A percentile compares a stretch with the other conserved stretches of the same genome.
Conservation (phyloP, 92 coral and sea anemone species). For the Phenganax subtilis region DNA sequence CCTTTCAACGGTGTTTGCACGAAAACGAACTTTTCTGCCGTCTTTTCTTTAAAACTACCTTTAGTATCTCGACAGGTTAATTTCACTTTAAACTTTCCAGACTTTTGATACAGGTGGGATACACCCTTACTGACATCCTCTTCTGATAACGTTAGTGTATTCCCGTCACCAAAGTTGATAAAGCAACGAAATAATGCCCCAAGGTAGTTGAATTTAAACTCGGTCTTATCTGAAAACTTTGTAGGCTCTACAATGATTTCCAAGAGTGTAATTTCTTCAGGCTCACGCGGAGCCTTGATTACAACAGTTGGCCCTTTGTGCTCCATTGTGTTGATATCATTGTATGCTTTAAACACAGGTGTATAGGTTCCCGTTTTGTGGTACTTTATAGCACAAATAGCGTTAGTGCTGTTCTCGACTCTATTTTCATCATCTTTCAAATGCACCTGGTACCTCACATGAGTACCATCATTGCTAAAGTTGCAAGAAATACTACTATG, state of each 20-base stretch:
- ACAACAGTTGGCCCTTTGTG: background rate
- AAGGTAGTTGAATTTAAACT: constrained; percentile 48
- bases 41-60: constrained; percentile 32
- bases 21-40: constrained; percentile 14
- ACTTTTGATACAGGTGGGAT: constrained; percentile 38
- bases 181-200: constrained; percentile 61
- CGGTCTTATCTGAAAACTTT: constrained; percentile 45
- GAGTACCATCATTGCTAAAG: background rate
- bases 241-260: constrained; percentile 53
- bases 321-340: constrained; percentile 33
- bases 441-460: background rate
- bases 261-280: constrained; percentile 56
- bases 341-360: constrained; percentile 53
- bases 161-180: constrained; percentile 53
- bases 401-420: background rate
- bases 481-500: background rate
- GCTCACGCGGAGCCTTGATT: constrained; percentile 8
- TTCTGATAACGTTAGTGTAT: constrained; percentile 22
- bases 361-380: constrained; percentile 41
- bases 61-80: constrained; percentile 45
- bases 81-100: constrained; percentile 45
- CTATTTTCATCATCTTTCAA: background rate
- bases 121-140: constrained; percentile 47
- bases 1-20: constrained; percentile 62
- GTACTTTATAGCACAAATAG: background rate